phyloP scores from a whole-genome alignment of 2,113 vertebrate genomes.

The Spheniscus mendiculus region DNA sequence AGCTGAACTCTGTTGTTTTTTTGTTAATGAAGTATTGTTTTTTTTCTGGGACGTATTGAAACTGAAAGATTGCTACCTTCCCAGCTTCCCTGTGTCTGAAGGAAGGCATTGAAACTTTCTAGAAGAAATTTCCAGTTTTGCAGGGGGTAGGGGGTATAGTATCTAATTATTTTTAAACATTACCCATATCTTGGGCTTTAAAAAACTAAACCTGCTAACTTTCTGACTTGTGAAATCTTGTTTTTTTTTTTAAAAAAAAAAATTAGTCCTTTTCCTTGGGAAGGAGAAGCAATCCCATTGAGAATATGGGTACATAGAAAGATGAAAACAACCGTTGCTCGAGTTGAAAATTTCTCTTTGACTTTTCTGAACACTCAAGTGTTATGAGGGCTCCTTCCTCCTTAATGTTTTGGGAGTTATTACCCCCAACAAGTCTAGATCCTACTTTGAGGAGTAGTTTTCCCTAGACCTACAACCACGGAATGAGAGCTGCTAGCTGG shows the following conservation, averaged over 20 bases:
- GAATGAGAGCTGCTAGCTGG: background rate
- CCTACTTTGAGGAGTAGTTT: background rate
- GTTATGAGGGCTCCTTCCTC: background rate
- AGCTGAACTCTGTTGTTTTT: background rate
- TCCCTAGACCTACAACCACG: rapidly evolving
- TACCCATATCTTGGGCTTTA: background rate
- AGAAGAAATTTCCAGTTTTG: background rate
- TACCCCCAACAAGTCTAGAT: background rate
- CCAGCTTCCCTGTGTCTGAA: background rate
- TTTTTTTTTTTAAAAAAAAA: background rate
- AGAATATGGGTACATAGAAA: background rate
- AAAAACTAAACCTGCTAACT: background rate
- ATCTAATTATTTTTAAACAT: background rate
- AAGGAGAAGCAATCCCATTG: background rate
- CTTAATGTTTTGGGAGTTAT: background rate
- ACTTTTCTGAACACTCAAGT: background rate
- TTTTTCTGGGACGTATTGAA: background rate
- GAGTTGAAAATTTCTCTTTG: background rate
- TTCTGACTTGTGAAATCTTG: background rate
- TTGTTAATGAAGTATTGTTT: background rate
- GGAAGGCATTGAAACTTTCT: background rate
- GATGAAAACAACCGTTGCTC: background rate
- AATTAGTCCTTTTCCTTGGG: background rate
- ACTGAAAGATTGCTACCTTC: background rate
- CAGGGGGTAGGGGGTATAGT: background rate